These are phyloP conservation scores for Lamellibrachia luymesi DNA, from an alignment of 1,140 invertebrate genomes.

Conservation along the genomic window DNA sequence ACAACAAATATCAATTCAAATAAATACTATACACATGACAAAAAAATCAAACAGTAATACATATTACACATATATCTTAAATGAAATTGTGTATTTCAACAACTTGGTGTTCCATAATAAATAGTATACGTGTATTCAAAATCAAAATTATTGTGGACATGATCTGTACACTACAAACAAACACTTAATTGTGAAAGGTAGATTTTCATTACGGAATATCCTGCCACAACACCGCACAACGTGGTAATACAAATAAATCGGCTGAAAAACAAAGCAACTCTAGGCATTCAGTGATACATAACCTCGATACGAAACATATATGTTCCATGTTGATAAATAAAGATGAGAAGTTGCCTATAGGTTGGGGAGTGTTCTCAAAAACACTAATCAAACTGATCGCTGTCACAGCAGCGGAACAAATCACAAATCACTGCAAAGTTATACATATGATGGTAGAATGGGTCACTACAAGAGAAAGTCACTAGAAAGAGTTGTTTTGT, in stretches of 20 bases:
- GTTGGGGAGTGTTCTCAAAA: neutral
- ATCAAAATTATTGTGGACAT: neutral
- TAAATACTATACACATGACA: neutral
- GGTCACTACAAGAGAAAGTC: neutral
- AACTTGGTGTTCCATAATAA: neutral
- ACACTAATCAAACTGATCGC: neutral
- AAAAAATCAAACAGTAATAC: neutral
- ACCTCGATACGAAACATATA: neutral
- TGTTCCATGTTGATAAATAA: neutral
- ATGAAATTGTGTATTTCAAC: neutral
- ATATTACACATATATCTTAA: neutral
- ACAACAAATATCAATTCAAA: neutral
- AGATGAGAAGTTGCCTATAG: neutral
- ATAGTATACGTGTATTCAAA: neutral
- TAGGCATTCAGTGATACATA: neutral
- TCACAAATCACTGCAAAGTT: neutral
- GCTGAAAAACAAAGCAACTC: neutral
- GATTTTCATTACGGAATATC: neutral
- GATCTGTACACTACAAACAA: neutral
- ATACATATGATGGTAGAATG: neutral
- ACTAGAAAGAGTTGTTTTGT: slow-evolving; percentile 4
- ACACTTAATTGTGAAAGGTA: neutral
- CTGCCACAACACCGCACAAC: neutral
- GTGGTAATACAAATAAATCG: neutral
- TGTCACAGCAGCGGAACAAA: neutral